Percentiles rank a stretch among this genome's conserved stretches.
Conservation (phyloP, 2,113 vertebrate species). For the Urocynchramus pylzowi region DNA sequence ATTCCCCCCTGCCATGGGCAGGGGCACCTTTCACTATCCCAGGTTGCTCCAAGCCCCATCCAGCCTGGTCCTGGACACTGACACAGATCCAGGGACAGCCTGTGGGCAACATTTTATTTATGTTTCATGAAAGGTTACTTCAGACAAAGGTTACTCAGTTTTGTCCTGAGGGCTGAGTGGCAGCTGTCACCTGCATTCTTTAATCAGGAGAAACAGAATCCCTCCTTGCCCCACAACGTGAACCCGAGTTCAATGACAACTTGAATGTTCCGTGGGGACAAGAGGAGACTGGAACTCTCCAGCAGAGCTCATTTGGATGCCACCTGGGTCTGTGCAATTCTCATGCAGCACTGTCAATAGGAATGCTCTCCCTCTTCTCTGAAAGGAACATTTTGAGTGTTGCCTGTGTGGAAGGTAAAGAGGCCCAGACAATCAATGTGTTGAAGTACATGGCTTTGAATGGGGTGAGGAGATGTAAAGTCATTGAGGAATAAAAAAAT, state of each 20-base stretch:
- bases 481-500: not conserved
- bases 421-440: not conserved
- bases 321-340: not conserved
- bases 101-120: not conserved
- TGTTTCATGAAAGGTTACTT: not conserved
- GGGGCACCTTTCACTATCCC: not conserved
- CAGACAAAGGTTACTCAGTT: not conserved
- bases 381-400: not conserved
- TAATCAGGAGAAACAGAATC: not conserved
- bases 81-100: not conserved
- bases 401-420: not conserved
- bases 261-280: rapidly evolving
- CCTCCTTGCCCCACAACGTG: not conserved
- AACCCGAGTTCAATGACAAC: not conserved
- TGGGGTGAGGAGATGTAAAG: not conserved
- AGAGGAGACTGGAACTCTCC: not conserved
- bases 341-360: not conserved
- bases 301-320: not conserved
- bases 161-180: not conserved
- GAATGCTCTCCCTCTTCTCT: not conserved
- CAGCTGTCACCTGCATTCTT: not conserved
- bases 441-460: not conserved
- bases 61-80: not conserved
- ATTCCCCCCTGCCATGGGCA: not conserved
- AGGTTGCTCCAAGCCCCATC: rapidly evolving